phyloP scores from a whole-genome alignment of 2,797 vertebrate species.

The Muraenolepis orangiensis region DNA sequence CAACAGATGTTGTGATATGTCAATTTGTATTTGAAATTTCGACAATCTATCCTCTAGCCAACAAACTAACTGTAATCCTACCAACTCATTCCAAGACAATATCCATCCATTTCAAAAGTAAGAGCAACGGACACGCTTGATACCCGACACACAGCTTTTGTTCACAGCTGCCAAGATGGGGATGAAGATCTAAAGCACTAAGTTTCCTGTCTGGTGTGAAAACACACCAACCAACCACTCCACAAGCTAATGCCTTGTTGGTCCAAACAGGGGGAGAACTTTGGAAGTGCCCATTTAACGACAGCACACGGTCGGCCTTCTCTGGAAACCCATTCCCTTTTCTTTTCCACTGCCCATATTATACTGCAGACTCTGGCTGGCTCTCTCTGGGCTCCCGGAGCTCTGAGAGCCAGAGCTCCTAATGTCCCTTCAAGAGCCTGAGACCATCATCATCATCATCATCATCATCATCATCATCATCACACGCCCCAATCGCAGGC shows the following conservation, averaged over 20 bases:
- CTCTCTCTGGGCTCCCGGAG: not conserved
- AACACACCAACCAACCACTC: slow-evolving; percentile 21
- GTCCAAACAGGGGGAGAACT: slow-evolving; percentile 32
- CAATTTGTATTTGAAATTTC: too few relatives aligned
- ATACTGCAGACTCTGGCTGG: not conserved
- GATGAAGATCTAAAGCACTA: slow-evolving; percentile 20
- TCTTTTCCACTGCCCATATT: not conserved
- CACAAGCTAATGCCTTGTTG: slow-evolving; percentile 41
- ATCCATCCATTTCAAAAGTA: too few relatives aligned
- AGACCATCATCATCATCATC: slow-evolving; percentile 6
- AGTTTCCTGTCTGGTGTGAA: slow-evolving; percentile 4
- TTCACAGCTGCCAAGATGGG: slow-evolving; percentile 22
- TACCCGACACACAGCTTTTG: slow-evolving; percentile 10
- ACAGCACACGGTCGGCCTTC: slow-evolving; percentile 43
- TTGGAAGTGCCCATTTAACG: slow-evolving; percentile 28
- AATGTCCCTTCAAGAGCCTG: slow-evolving; percentile 20
- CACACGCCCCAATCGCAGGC: slow-evolving; percentile 11
- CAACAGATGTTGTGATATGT: too few relatives aligned
- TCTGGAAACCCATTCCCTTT: slow-evolving; percentile 38
- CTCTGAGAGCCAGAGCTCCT: too few relatives aligned
- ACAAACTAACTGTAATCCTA: too few relatives aligned
- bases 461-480: too few relatives aligned
- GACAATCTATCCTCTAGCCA: too few relatives aligned
- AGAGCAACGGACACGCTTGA: too few relatives aligned
- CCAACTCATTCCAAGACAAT: too few relatives aligned